Percentiles rank a stretch among this genome's conserved stretches.
phyloP scores from a whole-genome alignment of 2,113 vertebrate species.

The Cynocephalus volans region DNA sequence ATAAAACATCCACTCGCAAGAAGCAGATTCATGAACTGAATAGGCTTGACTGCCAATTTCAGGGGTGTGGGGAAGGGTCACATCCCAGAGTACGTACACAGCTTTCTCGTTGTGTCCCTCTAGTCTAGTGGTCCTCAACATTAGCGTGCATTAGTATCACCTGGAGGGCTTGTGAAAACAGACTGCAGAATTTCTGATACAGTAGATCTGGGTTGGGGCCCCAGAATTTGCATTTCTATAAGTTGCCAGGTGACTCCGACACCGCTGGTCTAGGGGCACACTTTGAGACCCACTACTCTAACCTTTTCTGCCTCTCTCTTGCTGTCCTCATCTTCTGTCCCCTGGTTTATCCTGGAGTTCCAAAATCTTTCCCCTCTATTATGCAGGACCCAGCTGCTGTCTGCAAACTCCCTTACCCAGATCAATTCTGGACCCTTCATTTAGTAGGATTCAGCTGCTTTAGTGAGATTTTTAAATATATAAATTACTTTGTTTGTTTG shows the following conservation, averaged over 20 bases:
- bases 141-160: not conserved
- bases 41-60: not conserved
- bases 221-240: not conserved
- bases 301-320: not conserved
- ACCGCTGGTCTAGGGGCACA: not conserved
- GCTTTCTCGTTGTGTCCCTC: not conserved
- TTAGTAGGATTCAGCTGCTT: not conserved
- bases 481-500: not conserved
- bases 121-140: not conserved
- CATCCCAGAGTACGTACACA: not conserved
- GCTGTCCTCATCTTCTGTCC: not conserved
- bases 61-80: fast-evolving
- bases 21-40: not conserved
- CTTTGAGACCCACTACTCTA: not conserved
- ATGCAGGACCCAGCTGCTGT: not conserved
- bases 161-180: not conserved
- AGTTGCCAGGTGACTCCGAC: not conserved
- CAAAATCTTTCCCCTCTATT: not conserved
- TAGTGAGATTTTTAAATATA: constrained; percentile 16
- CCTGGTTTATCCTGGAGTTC: not conserved
- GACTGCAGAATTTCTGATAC: not conserved
- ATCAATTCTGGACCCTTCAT: not conserved
- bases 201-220: not conserved
- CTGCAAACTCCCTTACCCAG: not conserved
- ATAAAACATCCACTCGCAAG: not conserved